These are phyloP conservation scores for Drosophila pseudotalamancana DNA, from an alignment of 2,888 invertebrate species.

Conservation along the genomic window DNA sequence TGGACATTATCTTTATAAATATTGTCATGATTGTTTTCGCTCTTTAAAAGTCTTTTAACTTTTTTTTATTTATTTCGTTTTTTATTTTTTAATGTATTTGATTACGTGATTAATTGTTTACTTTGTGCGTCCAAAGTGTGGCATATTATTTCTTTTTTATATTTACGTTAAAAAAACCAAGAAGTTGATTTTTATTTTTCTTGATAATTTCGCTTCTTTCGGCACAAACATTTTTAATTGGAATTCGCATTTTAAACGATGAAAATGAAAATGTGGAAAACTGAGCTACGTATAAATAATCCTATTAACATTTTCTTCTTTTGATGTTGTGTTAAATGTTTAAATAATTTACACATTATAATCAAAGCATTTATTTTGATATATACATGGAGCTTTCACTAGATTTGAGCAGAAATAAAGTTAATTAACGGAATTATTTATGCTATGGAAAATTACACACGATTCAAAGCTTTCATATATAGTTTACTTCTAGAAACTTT, in stretches of 20 bases:
- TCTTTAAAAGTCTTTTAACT: constrained; percentile 3
- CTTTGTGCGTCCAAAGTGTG: constrained; percentile 45
- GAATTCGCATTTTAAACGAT: background rate
- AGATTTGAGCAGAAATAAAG: too few relatives aligned
- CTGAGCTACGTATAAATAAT: too few relatives aligned
- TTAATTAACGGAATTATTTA: too few relatives aligned
- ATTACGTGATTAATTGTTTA: constrained; percentile 69
- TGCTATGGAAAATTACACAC: too few relatives aligned
- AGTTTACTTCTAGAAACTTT: too few relatives aligned
- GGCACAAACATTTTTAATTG: constrained; percentile 11
- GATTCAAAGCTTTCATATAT: too few relatives aligned
- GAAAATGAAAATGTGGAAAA: too few relatives aligned
- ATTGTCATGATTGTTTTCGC: constrained; percentile 14
- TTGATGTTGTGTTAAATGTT: background rate
- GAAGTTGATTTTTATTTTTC: constrained; percentile 15
- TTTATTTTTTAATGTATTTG: constrained; percentile 46
- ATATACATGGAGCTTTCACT: too few relatives aligned
- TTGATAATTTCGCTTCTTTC: constrained; percentile 1
- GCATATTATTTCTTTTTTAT: constrained; percentile 31
- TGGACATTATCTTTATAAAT: constrained; percentile 50
- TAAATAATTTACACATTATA: too few relatives aligned
- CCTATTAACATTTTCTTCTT: too few relatives aligned
- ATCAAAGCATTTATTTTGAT: too few relatives aligned
- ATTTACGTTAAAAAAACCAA: constrained; percentile 12
- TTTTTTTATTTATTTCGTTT: constrained; percentile 24